Base-by-base conservation (phyloP, 1,140 invertebrate species). In the Gonioctena quinquepunctata region DNA sequence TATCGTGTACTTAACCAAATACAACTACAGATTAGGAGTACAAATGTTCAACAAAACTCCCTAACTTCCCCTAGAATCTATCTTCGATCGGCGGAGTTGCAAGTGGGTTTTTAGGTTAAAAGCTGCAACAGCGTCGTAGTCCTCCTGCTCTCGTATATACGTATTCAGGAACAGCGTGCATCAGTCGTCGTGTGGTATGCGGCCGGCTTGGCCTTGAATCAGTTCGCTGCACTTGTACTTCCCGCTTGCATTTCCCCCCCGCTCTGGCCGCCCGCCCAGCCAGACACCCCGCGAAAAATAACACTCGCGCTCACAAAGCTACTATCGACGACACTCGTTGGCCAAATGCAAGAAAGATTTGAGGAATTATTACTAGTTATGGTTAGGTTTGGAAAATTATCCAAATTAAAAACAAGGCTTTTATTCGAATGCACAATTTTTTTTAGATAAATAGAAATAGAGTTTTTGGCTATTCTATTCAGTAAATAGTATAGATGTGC, bases 141-240 rank as follows among this genome's bases (percentile, higher is more conserved):
- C 23, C 50, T 18, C 16, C 11, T 52, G 21, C 16, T 19, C 50
- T 18, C 7, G n/a, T 19, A 52, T 18, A n/a, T 19, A 52, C 21
- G 56, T n/a, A 16, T 25, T 59, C 23, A 25, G 56, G 33, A 42
- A 59, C 25, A 13, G 26, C 56, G n/a, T 59, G 56, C 21, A n/a
- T n/a, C n/a, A 28, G 25, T 59, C 59, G 75, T 79, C 84, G 80
- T 81, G 82, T 70, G 79, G 71, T 73, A 62, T 62, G 60, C 60
- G 60, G 60, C 26, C 60, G 60, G 60, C 26, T 69, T 72, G 77
- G 68, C 80, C 80, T 81, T 81, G 80, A 79, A 81, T 77, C 71
- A 78, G 80, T 81, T 79, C 80, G 78, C 80, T 81, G 80, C 80
- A 81, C 80, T 81, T 81, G 80, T 78, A 81, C 80, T 81, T 81